phyloP scores from a whole-genome alignment of 2,888 invertebrate species.

The Tuta absoluta region DNA sequence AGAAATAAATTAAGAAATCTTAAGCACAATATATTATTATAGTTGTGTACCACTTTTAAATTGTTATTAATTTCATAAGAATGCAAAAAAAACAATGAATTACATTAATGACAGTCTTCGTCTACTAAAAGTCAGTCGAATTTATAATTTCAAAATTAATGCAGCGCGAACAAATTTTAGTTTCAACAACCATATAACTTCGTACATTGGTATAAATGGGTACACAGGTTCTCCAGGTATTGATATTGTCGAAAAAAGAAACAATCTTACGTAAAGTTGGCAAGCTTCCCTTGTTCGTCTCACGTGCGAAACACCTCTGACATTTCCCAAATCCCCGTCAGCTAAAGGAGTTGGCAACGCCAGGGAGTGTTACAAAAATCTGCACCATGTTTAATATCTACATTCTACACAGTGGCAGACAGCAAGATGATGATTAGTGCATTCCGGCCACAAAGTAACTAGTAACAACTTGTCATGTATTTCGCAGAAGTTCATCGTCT shows the following conservation, averaged over 20 bases:
- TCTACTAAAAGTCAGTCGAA: too few species aligned
- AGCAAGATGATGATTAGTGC: neutral
- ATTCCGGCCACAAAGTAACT: constrained; percentile 7
- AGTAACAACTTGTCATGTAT: neutral
- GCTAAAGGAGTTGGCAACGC: constrained; percentile 1
- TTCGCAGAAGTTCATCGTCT: neutral
- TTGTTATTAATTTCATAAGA: too few species aligned
- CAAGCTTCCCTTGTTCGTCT: neutral
- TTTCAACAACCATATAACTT: too few species aligned
- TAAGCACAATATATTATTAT: too few species aligned
- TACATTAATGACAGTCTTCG: too few species aligned
- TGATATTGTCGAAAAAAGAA: neutral
- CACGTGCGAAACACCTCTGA: neutral
- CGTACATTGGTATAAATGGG: too few species aligned
- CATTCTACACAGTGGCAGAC: neutral
- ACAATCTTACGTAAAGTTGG: neutral
- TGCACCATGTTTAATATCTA: constrained; percentile 11
- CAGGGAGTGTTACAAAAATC: constrained; percentile 10
- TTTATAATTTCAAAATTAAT: too few species aligned
- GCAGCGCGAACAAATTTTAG: too few species aligned
- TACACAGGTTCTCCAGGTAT: neutral
- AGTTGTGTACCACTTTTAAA: too few species aligned
- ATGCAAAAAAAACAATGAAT: too few species aligned
- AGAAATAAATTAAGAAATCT: too few species aligned
- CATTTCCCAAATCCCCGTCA: neutral